phyloP scores from a whole-genome alignment of 2,888 invertebrate species.

The Lissonota sp. region DNA sequence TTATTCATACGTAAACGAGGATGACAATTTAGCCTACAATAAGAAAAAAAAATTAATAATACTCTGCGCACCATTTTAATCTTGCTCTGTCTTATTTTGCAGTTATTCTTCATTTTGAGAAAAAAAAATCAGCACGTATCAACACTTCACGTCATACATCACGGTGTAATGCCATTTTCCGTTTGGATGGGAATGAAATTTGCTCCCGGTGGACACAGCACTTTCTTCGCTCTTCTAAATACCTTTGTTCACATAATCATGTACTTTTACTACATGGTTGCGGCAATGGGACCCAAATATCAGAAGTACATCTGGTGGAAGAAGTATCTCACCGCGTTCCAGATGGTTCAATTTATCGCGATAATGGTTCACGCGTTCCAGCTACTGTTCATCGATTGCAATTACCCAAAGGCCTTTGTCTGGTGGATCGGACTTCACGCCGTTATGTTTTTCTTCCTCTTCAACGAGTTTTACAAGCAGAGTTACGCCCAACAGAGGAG shows the following conservation, averaged over 20 bases:
- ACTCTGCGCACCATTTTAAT: too few relatives aligned
- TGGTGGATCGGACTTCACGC: slow-evolving; percentile 99
- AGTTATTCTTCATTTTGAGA: slow-evolving; percentile 95
- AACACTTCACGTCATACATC: slow-evolving; percentile 97
- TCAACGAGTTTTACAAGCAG: slow-evolving; percentile 96
- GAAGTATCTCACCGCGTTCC: slow-evolving; percentile 95
- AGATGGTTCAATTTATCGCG: slow-evolving; percentile 96
- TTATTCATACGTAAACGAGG: too few relatives aligned
- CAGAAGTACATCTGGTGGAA: slow-evolving; percentile 99
- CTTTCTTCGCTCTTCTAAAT: slow-evolving; percentile 97
- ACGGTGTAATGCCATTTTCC: slow-evolving; percentile 98
- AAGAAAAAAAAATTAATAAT: too few relatives aligned
- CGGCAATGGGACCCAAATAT: slow-evolving; percentile 96
- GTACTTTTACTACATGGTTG: slow-evolving; percentile 98
- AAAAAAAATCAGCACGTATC: slow-evolving; percentile 98
- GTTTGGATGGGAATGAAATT: slow-evolving; percentile 97
- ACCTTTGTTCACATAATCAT: slow-evolving; percentile 98
- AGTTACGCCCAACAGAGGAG: slow-evolving; percentile 85
- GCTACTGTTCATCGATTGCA: slow-evolving; percentile 94
- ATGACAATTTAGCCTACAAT: too few relatives aligned
- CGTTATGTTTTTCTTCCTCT: slow-evolving; percentile 97
- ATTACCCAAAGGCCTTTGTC: slow-evolving; percentile 96
- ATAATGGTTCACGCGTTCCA: slow-evolving; percentile 97
- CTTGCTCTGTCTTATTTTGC: slow-evolving; percentile 65
- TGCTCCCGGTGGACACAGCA: slow-evolving; percentile 98